Base-by-base conservation (phyloP, 2,797 vertebrate genomes). In the Kryptopterus vitreolus region DNA sequence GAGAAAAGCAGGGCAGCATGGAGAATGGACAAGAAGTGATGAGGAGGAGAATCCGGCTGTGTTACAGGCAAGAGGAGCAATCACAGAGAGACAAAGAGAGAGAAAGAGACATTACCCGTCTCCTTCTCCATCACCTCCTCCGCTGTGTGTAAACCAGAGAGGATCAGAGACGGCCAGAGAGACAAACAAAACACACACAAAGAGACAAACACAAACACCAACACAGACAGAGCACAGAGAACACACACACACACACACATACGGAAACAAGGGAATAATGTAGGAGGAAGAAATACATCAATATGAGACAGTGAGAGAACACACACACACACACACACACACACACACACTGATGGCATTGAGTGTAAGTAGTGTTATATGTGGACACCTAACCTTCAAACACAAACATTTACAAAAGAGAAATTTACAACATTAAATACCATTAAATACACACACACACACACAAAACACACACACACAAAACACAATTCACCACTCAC, bases 261-360 rank as follows among this genome's bases (percentile, higher is more conserved):
- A 82, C 76, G 79, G 50, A 80, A 73, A 83, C 35, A 79, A 57
- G 88, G 83, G 91, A 87, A 91, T 83, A 88, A 85, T 86, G 85
- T 74, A 72, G 66, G 74, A 81, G 76, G 53, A 79, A 55, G 82
- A 83, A 78, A 82, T 76, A 85, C 77, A 85, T 83, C 80, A 79
- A 75, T 57, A 85, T 76, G 84, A 80, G 84, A 88, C 85, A 90
- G 82, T 88, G 79, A 88, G 83, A 87, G 83, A 89, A 77, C 72
- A 78, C 74, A 61, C 78, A 55, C 72, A 82, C 50, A 71, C 29
- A 55, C 72, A 82, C 50, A 71, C 29, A n/a, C n/a, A 77, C 72
- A 78, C 74, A 61, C 78, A 55, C 72, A 82, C 50, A 71, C 29
- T 43, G 61, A 77, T 77, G 76, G 48, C 48, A 69, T 10, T 50